Evolutionary conservation across 1,140 invertebrate genomes (phyloP), one percentile per base, ranked within the genome.

Genomic region (Drosophila carrolli): DNA sequence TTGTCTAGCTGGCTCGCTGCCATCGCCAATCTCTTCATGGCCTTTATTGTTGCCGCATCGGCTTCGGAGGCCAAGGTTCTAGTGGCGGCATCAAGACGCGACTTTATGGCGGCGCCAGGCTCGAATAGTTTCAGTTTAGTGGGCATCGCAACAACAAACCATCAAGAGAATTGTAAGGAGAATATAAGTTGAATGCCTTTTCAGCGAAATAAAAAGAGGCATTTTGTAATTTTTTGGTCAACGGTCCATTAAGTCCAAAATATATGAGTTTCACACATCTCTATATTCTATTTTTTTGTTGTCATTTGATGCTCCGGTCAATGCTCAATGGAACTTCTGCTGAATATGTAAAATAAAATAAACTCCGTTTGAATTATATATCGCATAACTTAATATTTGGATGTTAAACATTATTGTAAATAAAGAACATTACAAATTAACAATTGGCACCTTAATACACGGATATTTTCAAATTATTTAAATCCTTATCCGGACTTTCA

Each of bases 51-150:
- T 75, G 78, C 58, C 59, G 46, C 55, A 55, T 48, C 72, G 76
- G 75, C 48, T 16, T 16, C n/a, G 67, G 75, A 80, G 83, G 75
- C 83, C 80, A 88, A 78, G 81, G 82, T 81, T 82, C 74, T 85
- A 27, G 29, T 48, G 88, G 78, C 88, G 88, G 73, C 88, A 79
- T 41, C 50, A 71, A 77, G 88, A 63, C 88, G 83, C 88, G 88
- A 81, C 88, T 88, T 79, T 51, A 62, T 91, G 88, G 79, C 77
- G 77, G 51, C 81, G 74, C 81, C 55, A 73, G 75, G 54, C 82
- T 76, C 62, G 65, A 86, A 86, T 82, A 78, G 78, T 85, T 85
- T 86, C 35, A 70, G 61, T 71, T 83, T 73, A 61, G 59, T 60
- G 75, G 53, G 29, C 60, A 59, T 40, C 43, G 16, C 32, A 62